Evolutionary conservation across 2,113 vertebrate genomes (phyloP).

Genomic region (Turnix velox): DNA sequence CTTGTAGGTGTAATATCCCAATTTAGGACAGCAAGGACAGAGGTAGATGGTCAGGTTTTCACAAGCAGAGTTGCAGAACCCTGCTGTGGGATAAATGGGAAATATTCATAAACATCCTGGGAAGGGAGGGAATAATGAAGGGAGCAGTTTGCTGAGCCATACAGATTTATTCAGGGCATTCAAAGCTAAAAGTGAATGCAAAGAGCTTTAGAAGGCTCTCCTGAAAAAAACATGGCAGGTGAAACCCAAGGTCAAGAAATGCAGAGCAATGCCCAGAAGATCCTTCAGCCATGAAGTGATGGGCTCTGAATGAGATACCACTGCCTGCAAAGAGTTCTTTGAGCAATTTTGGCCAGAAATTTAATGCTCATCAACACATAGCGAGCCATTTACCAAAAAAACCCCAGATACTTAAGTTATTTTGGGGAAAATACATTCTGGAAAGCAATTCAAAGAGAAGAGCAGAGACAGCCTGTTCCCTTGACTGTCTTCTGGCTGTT

Average conservation of each 20-base stretch:
- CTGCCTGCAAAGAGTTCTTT: neutral
- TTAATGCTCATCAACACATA: conserved; percentile 45
- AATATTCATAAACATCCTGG: neutral
- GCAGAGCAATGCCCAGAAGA: neutral
- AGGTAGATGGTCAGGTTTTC: neutral
- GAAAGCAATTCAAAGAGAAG: conserved; percentile 24
- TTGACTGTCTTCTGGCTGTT: conserved; percentile 4
- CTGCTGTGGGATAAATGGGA: neutral
- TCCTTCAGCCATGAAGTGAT: neutral
- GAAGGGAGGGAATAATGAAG: neutral
- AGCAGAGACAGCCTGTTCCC: neutral
- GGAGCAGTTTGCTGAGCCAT: neutral
- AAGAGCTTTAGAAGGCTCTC: neutral
- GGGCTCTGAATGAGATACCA: neutral
- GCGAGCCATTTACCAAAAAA: neutral
- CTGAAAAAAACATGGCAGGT: neutral
- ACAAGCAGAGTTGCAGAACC: neutral
- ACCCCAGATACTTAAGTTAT: conserved; percentile 28
- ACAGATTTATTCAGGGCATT: conserved; percentile 6
- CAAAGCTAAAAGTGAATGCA: neutral
- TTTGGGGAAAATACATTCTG: conserved; percentile 27
- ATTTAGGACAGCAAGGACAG: neutral
- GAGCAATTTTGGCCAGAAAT: conserved; percentile 8
- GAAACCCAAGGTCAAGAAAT: conserved; percentile 37
- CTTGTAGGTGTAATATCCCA: neutral